A percentile compares a stretch with the other conserved stretches of the same genome.
Evolutionary conservation across 1,140 invertebrate species (phyloP).

Genomic region (Bactericera cockerelli): DNA sequence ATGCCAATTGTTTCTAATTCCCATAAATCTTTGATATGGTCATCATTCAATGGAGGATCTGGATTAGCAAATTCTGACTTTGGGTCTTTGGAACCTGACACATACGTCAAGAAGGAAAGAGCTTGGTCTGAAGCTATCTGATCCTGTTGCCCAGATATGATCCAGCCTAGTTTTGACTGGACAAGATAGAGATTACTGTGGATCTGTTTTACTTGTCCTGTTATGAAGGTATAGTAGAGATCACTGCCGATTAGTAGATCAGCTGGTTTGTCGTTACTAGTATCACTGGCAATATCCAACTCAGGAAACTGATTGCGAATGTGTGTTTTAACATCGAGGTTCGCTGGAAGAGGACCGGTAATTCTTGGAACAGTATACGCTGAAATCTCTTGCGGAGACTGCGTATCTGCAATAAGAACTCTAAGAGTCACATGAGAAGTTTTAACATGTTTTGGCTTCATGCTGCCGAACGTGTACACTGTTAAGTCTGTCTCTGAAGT

Average conservation of each 20-base stretch:
- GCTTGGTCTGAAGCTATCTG: background rate
- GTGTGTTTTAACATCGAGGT: background rate
- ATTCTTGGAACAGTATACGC: background rate
- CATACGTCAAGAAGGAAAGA: background rate
- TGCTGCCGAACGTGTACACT: background rate
- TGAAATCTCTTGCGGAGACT: background rate
- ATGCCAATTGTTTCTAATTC: background rate
- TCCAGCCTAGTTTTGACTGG: background rate
- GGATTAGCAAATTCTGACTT: background rate
- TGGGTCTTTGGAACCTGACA: background rate
- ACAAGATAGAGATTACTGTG: background rate
- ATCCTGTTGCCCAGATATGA: background rate
- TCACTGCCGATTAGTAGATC: background rate
- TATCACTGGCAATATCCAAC: background rate
- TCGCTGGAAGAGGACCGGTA: background rate
- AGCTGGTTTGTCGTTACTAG: background rate
- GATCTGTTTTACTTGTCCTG: background rate
- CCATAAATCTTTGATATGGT: background rate
- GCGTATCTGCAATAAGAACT: background rate
- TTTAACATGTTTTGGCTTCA: background rate
- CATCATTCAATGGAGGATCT: background rate
- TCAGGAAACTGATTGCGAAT: background rate
- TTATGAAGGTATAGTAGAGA: background rate
- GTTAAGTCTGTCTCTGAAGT: background rate
- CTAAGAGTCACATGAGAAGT: background rate